Evolutionary conservation across 2,888 invertebrate species (phyloP).

Genomic region (Halictus ligatus): DNA sequence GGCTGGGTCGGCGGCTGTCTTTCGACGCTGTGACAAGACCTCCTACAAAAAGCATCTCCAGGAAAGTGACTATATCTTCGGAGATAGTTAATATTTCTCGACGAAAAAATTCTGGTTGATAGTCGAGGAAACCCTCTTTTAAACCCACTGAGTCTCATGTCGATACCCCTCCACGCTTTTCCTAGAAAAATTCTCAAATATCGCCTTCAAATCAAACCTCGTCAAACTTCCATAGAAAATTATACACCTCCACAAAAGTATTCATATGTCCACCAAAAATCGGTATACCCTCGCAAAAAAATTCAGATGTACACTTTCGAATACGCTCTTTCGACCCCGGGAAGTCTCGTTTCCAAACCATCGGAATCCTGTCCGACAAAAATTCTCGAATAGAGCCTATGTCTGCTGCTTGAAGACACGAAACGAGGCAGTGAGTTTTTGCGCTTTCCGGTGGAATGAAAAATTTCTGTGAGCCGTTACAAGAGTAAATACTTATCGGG

Average conservation of each 20-base stretch:
- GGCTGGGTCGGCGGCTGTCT: not conserved
- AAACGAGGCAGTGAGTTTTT: too few species aligned
- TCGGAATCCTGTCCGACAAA: too few species aligned
- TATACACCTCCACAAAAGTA: not conserved
- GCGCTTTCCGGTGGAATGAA: not conserved
- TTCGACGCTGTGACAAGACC: not conserved
- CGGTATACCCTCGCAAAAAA: accelerated
- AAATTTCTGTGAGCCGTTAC: not conserved
- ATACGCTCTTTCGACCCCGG: not conserved
- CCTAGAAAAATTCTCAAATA: not conserved
- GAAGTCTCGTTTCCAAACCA: not conserved
- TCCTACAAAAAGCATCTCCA: not conserved
- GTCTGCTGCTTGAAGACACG: too few species aligned
- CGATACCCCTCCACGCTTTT: not conserved
- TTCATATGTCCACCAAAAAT: not conserved
- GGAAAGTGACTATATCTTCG: not conserved
- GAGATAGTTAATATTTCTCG: accelerated
- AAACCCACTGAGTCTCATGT: not conserved
- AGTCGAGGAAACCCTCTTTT: not conserved
- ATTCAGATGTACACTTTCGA: not conserved
- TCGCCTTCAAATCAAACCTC: not conserved
- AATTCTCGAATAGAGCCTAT: not conserved
- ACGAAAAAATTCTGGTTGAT: not conserved
- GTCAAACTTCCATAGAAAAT: not conserved
- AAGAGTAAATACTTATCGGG: not conserved